Conservation (phyloP, 92 coral and sea anemone species). For the Palythoa grandis region DNA sequence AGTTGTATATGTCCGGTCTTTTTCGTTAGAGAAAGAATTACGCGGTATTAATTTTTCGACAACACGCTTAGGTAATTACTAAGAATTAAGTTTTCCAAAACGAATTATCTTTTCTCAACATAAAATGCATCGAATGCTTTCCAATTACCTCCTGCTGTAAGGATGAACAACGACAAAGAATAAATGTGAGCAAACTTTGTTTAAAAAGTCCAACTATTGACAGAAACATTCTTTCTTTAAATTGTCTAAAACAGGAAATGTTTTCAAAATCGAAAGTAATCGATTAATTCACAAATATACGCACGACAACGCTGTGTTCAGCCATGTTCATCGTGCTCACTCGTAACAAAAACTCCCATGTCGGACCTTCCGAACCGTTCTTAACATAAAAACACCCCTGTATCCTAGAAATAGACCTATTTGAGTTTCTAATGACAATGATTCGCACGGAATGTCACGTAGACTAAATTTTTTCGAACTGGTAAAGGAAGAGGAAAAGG, state of each 20-base stretch:
- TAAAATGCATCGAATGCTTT: conserved; percentile 11
- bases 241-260: neutral
- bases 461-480: conserved; percentile 1
- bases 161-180: conserved; percentile 3
- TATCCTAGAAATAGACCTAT: neutral
- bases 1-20: conserved; percentile 45
- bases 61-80: conserved; percentile 46
- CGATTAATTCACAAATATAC: conserved; percentile 14
- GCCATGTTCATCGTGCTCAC: neutral
- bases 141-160: conserved; percentile 28
- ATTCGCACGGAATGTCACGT: conserved; percentile 38
- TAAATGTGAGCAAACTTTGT: neutral
- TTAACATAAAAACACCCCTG: neutral
- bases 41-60: conserved; percentile 40
- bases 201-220: neutral
- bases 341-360: neutral
- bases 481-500: conserved; percentile 43
- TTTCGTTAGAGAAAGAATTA: conserved; percentile 26
- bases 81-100: conserved; percentile 30
- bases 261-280: conserved; percentile 1
- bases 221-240: neutral
- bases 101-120: conserved; percentile 46
- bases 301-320: neutral
- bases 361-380: neutral
- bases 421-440: conserved; percentile 29